Base-by-base conservation (phyloP, 2,888 invertebrate genomes). In the Lissonota sp. region DNA sequence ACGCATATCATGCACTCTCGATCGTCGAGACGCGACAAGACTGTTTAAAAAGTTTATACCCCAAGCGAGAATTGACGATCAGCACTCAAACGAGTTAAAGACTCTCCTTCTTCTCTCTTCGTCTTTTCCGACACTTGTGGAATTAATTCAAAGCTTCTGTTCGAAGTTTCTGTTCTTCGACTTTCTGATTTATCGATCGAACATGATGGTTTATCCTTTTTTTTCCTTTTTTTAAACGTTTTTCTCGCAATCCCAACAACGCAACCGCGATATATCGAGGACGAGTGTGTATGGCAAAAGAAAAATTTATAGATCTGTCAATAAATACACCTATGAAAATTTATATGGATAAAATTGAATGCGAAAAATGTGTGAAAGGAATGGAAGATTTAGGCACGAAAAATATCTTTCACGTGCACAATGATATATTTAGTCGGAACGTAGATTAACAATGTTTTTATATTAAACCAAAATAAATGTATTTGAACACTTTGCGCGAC, bases 11-110 rank as follows among this genome's bases (percentile, higher is more conserved):
- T 53, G 49, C 51, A n/a, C 60, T 64, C 53, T 66, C 64, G 66
- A 67, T 71, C 55, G 67, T 60, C 14, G 71, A 67, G 42, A 76
- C 80, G 75, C 72, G 80, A 76, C 80, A 62, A 66, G 80, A 80
- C 80, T 80, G 26, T 72, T 80, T 72, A 72, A 80, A 73, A 67
- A 78, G 58, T 8, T 72, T 63, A 62, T 6, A 4, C 60, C 12
- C 63, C 53, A 60, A 71, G 71, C 67, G 60, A 62, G 67, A 72
- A 67, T 72, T 72, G 63, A 72, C 63, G 62, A 63, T 72, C 62
- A 53, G 5, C 57, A 10, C 57, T 67, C 60, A 14, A 60, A 67
- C 58, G 62, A 72, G 66, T 42, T 26, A 64, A 74, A 74, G 60
- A 71, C 58, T 71, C 60, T 58, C 3, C 26, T 26, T 26, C 26